These are phyloP conservation scores for Brachycybe producta DNA, from an alignment of 2,888 invertebrate genomes.

Conservation along the genomic window DNA sequence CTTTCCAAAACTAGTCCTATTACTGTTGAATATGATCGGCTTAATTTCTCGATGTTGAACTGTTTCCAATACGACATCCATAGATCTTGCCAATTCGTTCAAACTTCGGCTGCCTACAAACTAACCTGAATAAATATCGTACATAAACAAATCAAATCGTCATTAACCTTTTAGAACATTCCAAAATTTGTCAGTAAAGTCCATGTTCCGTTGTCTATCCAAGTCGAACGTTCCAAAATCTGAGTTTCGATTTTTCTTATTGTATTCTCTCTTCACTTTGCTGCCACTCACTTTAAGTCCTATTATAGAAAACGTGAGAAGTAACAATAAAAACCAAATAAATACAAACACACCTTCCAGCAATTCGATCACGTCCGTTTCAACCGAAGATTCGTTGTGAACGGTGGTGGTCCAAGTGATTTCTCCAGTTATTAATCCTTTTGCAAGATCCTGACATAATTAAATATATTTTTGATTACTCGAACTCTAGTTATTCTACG, in stretches of 20 bases:
- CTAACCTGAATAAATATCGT: too few relatives aligned
- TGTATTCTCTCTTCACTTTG: too few relatives aligned
- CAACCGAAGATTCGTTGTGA: not conserved
- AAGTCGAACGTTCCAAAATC: not conserved
- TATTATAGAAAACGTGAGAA: too few relatives aligned
- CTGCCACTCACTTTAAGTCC: too few relatives aligned
- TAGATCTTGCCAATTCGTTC: too few relatives aligned
- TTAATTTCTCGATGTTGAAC: slow-evolving; percentile 3
- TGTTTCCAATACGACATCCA: not conserved
- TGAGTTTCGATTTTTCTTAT: too few relatives aligned
- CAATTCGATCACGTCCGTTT: not conserved
- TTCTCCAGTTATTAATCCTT: not conserved
- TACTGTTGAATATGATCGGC: not conserved
- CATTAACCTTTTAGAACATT: slow-evolving; percentile 8
- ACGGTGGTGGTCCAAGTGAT: not conserved
- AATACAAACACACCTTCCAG: not conserved
- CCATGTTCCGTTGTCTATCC: not conserved
- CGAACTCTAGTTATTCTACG: too few relatives aligned
- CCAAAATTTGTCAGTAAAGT: slow-evolving; percentile 13
- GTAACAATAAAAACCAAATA: not conserved
- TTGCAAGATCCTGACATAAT: not conserved
- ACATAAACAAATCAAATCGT: too few relatives aligned
- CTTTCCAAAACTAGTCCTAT: not conserved
- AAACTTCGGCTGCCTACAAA: too few relatives aligned
- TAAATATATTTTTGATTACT: too few relatives aligned